Base-by-base conservation (phyloP, 1,140 invertebrate species). In the Araneus ventricosus region DNA sequence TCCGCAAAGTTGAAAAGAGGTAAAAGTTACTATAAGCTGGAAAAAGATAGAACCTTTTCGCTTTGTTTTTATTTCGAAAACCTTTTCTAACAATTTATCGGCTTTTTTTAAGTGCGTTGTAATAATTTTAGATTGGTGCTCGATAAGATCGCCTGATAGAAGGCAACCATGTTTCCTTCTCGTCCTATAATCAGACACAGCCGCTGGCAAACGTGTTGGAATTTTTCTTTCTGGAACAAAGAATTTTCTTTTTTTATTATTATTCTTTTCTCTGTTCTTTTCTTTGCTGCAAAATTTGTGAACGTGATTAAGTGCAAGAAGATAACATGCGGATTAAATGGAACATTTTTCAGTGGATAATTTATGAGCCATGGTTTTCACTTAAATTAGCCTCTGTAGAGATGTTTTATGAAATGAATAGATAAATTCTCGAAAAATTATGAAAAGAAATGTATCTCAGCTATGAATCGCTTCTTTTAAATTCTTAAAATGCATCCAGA, bases 101-200 rank as follows among this genome's bases (percentile, higher is more conserved):
- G 57, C 17, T 61, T 86, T 61, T 86, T 41, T 86, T 86, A 86
- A 86, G 84, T 37, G 84, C 57, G 14, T n/a, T 17, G 45, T 59
- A 59, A 86, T 86, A 61, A 86, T 86, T 86, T 86, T 59, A 86
- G 84, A 86, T 86, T 61, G 84, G 84, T 61, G 20, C 57, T 59
- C 57, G 84, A 86, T 86, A 86, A 86, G 84, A 86, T 86, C 30
- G 22, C 27, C 27, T 37, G 84, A 86, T 86, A 86, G n/a, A 86
- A 86, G 27, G 84, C 52, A 20, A n/a, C 57, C 84, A 59, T 34
- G 30, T 86, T 86, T 86, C 57, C 52, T 86, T n/a, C 57, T 39
- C 45, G 14, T 85, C 82, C 82, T 61, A 61, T 86, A 86, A 86
- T 86, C 45, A 59, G 84, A 61, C 24, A 34, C 57, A 61, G 45